Percentiles rank a stretch among this genome's conserved stretches.
Conservation (phyloP, 2,113 vertebrate genomes). For the Turnix velox region DNA sequence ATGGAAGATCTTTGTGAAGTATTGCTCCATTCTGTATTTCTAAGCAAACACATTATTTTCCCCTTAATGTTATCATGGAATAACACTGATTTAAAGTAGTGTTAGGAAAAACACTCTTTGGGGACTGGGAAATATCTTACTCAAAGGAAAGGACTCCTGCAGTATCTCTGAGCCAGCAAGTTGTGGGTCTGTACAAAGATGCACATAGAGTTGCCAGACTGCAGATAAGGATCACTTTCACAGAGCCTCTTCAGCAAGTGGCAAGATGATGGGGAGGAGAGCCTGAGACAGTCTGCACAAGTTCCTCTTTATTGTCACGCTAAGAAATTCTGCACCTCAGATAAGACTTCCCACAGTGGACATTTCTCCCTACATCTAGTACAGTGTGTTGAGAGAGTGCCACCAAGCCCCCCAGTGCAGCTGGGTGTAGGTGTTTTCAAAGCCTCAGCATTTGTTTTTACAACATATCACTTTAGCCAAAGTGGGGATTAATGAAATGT, state of each 20-base stretch:
- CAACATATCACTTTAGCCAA: neutral
- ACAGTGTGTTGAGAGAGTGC: neutral
- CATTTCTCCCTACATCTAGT: neutral
- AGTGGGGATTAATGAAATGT: neutral
- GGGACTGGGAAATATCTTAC: neutral
- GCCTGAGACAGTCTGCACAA: neutral
- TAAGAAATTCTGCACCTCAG: neutral
- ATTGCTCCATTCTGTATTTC: neutral
- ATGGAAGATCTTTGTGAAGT: neutral
- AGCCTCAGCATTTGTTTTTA: neutral
- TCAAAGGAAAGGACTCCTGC: neutral
- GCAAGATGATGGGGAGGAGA: neutral
- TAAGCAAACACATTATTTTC: neutral
- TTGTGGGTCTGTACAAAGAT: neutral
- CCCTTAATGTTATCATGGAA: accelerated
- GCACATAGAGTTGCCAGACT: neutral
- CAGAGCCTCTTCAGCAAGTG: neutral
- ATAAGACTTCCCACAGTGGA: slow-evolving; percentile 13
- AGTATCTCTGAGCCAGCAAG: neutral
- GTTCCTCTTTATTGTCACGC: slow-evolving; percentile 20
- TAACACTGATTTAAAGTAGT: neutral
- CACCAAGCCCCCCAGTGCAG: neutral
- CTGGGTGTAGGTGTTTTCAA: neutral
- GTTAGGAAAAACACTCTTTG: neutral
- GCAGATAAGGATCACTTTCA: slow-evolving; percentile 47